phyloP scores from a whole-genome alignment of 2,797 vertebrate genomes.

The Liparis tanakae region DNA sequence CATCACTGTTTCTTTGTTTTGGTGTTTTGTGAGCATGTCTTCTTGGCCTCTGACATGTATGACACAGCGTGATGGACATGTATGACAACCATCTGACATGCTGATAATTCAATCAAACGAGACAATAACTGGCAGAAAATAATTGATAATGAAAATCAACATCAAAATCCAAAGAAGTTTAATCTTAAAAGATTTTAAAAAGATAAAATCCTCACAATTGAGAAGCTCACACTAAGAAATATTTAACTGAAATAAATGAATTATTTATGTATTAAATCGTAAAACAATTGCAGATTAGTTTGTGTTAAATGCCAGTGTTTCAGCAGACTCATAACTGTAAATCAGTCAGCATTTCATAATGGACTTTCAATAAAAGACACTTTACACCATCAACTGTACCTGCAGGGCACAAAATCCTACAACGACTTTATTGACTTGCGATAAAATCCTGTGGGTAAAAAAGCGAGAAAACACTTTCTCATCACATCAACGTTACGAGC shows the following conservation, averaged over 20 bases:
- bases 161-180: background rate
- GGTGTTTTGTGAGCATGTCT: background rate
- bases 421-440: slow-evolving; percentile 44
- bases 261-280: background rate
- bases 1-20: background rate
- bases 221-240: background rate
- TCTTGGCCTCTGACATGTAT: background rate
- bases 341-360: background rate
- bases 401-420: slow-evolving; percentile 12
- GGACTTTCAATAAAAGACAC: background rate
- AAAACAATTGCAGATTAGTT: background rate
- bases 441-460: slow-evolving; percentile 17
- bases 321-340: slow-evolving; percentile 5
- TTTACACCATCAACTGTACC: slow-evolving; percentile 8
- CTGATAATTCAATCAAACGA: background rate
- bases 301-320: background rate
- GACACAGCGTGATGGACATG: slow-evolving; percentile 1
- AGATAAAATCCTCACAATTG: background rate
- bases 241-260: background rate
- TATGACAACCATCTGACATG: background rate
- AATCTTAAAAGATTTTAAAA: background rate
- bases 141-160: background rate
- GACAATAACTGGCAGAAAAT: background rate
- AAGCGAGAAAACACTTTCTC: slow-evolving; percentile 35
- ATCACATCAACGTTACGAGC: slow-evolving; percentile 32